Evolutionary conservation across 2,888 invertebrate species (phyloP), one percentile per base, ranked within the genome.

Genomic region (Drepanosiphum platanoidis): DNA sequence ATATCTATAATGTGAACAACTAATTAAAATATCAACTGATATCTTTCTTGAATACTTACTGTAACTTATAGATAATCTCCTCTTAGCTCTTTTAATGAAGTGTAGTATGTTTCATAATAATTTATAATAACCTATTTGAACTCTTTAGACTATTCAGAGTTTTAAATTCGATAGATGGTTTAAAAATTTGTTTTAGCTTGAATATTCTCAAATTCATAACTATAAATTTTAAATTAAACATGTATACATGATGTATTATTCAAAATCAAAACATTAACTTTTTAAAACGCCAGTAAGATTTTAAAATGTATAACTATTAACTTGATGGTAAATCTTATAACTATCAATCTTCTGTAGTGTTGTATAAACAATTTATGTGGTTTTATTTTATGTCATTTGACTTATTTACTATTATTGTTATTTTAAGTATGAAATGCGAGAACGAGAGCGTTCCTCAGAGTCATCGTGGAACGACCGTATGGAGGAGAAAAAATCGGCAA

Each of bases 401-500:
- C 15, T 15, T 66, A 66, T 66, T 8, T 1, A 30, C 5, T 58
- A 58, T n/a, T 58, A 58, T 15, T 42, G n/a, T 64, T 0, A 36
- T 22, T 42, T 11, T 1, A 27, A 84, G 83, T 66, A 84, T 27
- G 83, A 68, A 36, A 74, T 68, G 64, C 74, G 83, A 11, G 66
- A 36, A 0, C 83, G 66, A 22, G 46, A 84, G n/a, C 75, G 83
- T 15, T 84, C 83, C 2, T 75, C 83, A 22, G 74, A 84, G 22
- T 84, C 83, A 36, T 42, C 83, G 9, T 84, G 83, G 83, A 68
- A 84, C 15, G 83, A 84, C 22, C 83, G 74, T 11, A 68, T 75
- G 52, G n/a, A 84, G 8, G 74, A 66, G 8, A 84, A 66, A 68
- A 68, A 66, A 36, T 52, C 42, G 0, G 83, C 83, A 0, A 34